Conservation (phyloP, 2,113 vertebrate species). For the Myocastor coypus region DNA sequence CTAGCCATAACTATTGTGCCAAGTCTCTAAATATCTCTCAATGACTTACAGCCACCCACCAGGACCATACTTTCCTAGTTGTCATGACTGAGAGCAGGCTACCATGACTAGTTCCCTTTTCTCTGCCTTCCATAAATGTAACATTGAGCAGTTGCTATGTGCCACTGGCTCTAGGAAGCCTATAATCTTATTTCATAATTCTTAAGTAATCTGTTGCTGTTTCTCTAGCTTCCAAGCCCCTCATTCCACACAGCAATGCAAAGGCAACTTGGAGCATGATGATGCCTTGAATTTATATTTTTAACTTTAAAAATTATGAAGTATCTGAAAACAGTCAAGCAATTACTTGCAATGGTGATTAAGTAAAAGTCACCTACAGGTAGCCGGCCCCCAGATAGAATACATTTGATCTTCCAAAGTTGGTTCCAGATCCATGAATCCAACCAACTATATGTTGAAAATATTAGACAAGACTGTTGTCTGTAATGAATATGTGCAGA, state of each 20-base stretch:
- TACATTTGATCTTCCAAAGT: not conserved
- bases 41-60: not conserved
- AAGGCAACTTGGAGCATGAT: not conserved
- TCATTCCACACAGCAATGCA: not conserved
- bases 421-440: not conserved
- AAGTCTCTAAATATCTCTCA: not conserved
- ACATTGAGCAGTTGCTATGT: not conserved
- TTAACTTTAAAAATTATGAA: not conserved
- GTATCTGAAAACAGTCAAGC: not conserved
- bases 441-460: not conserved
- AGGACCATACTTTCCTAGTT: not conserved
- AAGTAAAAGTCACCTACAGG: not conserved
- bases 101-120: not conserved
- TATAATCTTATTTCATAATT: not conserved
- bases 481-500: not conserved
- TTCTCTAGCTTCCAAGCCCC: not conserved
- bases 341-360: not conserved
- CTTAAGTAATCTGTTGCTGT: no score
- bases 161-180: not conserved
- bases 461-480: not conserved
- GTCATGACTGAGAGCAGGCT: not conserved
- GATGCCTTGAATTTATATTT: not conserved
- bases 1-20: not conserved
- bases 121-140: not conserved
- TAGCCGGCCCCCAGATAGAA: constrained; percentile 34